Base-by-base conservation (phyloP, 2,113 vertebrate genomes). In the Istiophorus platypterus region DNA sequence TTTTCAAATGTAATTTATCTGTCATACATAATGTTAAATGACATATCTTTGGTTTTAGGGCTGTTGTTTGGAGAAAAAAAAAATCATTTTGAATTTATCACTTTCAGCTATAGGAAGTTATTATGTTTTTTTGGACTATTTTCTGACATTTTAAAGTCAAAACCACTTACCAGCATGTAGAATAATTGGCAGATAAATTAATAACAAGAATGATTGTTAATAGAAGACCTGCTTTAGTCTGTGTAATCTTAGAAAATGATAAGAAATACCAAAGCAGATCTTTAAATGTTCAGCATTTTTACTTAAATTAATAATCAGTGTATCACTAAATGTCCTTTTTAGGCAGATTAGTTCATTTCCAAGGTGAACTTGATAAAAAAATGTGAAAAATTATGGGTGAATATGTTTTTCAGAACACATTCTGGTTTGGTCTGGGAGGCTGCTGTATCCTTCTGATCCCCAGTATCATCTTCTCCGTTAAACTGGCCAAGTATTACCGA, bases 361-460 rank as follows among this genome's bases (percentile, higher is more conserved):
- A 17, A 45, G 42, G 15, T 15, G 15, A 61, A 3, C 29, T 29
- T 9, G 15, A 59, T 18, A 24, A 76, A 24, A 76, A 42, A 34
- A 39, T 27, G 41, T 41, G 24, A 39, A 20, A 39, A 5, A 15
- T 31, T 1, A 20, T 3, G 5, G 17, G 10, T 63, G 11, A 1
- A 31, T 18, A 3, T 86, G 5, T 82, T 52, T 90, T 91, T 37
- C 92, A 99, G 98, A 99, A 99, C 0, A 96, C 97, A 9, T 98
- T 97, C 95, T 99, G 98, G 97, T 97, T 99, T 80, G 98, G 98
- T 89, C 93, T 99, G 90, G 97, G 96, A 0, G 95, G 95, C 92
- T 98, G 97, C 85, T 93, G 96, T 47, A 90, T 98, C 81, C 92
- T 98, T 51, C 95, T 99, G 64, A 95, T 99, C 64, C 97, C 97